These are phyloP conservation scores for Thera britannica DNA, from an alignment of 2,888 invertebrate species.

Conservation along the genomic window DNA sequence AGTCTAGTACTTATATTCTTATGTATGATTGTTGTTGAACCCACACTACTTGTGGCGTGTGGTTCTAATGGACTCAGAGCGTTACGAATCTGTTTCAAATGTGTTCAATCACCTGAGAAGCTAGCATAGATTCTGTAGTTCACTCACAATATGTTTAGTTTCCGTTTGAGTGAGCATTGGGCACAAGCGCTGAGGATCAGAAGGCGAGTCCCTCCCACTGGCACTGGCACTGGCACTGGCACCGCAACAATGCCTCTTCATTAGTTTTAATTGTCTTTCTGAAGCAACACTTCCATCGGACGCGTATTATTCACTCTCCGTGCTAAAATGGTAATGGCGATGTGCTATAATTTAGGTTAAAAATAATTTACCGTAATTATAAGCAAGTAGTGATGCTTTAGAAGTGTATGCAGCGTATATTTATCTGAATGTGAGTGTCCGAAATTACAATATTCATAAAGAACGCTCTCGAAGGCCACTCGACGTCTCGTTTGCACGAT, in stretches of 20 bases:
- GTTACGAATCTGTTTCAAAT: no score
- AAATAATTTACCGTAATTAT: constrained; percentile 22
- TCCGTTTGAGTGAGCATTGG: no score
- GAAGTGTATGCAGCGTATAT: constrained; percentile 10
- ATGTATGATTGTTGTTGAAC: neutral
- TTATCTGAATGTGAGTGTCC: constrained; percentile 14
- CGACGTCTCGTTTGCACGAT: neutral
- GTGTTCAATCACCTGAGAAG: no score
- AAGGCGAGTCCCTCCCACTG: no score
- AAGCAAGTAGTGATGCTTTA: constrained; percentile 21
- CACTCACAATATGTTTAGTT: no score
- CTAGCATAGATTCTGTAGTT: no score
- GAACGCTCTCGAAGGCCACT: neutral
- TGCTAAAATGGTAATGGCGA: constrained; percentile 2
- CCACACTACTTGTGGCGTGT: neutral
- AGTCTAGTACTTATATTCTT: neutral
- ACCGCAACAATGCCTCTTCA: neutral
- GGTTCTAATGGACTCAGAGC: neutral
- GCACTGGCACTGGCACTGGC: no score
- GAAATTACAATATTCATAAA: constrained; percentile 26
- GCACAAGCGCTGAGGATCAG: no score
- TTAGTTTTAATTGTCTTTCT: neutral
- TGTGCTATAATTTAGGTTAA: constrained; percentile 14
- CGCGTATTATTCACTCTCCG: neutral
- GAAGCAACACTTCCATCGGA: neutral